Base-by-base conservation (phyloP, 2,888 invertebrate species). In the Xiphydria camelus region DNA sequence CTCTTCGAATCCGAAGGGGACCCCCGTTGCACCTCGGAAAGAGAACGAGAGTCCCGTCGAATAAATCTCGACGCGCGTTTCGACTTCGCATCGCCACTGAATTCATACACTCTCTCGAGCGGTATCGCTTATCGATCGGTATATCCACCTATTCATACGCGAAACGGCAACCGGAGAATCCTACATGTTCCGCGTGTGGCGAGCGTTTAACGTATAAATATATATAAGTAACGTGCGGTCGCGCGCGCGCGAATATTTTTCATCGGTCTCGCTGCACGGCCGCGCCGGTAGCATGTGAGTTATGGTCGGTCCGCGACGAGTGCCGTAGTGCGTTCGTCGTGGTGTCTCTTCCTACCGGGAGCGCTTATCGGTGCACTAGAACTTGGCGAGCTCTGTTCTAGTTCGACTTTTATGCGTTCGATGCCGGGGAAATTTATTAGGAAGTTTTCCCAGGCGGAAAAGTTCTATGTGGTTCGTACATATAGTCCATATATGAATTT, bases 211-310 rank as follows among this genome's bases (percentile, higher is more conserved):
- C 64, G 63, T 63, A 68, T 68, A 68, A 68, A 68, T 68, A 68
- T 68, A n/a, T n/a, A 67, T 68, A 68, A 68, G 68, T 68, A 68
- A 68, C 61, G 66, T 61, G 55, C 59, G 49, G 62, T 59, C 53
- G 57, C 61, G 55, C 59, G 49, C 61, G 59, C 53, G 57, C 56
- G 63, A 49, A 55, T 66, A 66, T 70, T 66, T 67, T 61, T 68
- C 66, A 65, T 67, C 64, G 62, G 55, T 61, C 57, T 55, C 49
- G 62, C n/a, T n/a, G 62, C 54, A 57, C 56, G 48, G 54, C 55
- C 41, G 53, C n/a, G n/a, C 59, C 64, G 55, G 61, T 66, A 64
- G 62, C 64, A 61, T 60, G 62, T 66, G 66, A 70, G 67, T 70
- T 70, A 70, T 70, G 68, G 66, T 63, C 58, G 59, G 59, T 26